Conservation (phyloP, 2,888 invertebrate genomes). For the Hirudinaria manillensis region DNA sequence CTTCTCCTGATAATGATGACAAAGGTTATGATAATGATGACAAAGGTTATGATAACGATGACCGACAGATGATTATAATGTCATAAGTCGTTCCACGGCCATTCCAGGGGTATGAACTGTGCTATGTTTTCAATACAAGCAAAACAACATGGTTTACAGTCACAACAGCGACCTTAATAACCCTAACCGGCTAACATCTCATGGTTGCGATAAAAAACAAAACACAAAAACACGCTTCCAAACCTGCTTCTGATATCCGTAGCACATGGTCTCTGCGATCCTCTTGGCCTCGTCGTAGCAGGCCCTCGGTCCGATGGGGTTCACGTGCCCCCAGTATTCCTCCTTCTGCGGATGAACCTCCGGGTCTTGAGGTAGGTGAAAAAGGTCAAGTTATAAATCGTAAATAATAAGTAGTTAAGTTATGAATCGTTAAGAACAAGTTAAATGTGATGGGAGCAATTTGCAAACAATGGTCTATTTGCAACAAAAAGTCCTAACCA, state of each 20-base stretch:
- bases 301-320: conserved; percentile 80
- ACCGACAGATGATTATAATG: not conserved
- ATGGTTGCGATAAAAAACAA: not conserved
- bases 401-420: not conserved
- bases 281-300: conserved; percentile 99
- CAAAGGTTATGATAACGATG: too few relatives aligned
- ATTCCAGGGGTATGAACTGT: too few relatives aligned
- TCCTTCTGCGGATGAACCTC: conserved; percentile 96
- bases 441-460: too few relatives aligned
- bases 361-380: conserved; percentile 64
- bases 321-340: conserved; percentile 97
- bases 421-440: too few relatives aligned
- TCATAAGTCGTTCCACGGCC: too few relatives aligned
- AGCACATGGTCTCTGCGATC: conserved; percentile 88
- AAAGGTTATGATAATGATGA: too few relatives aligned
- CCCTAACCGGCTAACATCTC: not conserved
- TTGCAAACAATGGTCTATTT: too few relatives aligned
- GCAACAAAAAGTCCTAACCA: too few relatives aligned
- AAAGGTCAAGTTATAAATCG: not conserved
- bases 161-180: not conserved
- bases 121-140: too few relatives aligned
- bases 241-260: conserved; percentile 85
- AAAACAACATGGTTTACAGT: too few relatives aligned
- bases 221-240: not conserved
- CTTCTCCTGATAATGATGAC: conserved; percentile 65